Evolutionary conservation across 1,140 invertebrate species (phyloP), one percentile per base, ranked within the genome.

Genomic region (Phymorhynchus buccinoides): DNA sequence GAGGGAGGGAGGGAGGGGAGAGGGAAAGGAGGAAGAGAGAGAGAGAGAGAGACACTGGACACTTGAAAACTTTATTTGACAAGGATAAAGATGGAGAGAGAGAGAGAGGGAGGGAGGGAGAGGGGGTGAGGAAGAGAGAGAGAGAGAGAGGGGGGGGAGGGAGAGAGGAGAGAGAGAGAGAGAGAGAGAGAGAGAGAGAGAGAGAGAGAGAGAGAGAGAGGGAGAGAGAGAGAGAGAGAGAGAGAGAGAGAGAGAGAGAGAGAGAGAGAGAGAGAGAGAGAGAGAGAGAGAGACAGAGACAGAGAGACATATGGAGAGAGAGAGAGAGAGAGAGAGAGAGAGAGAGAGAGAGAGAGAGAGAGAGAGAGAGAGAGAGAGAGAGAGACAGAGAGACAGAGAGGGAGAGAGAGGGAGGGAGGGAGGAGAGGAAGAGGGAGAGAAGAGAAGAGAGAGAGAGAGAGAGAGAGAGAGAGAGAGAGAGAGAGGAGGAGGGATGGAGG

Each of bases 221-320:
- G 44, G 44, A 18, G 18, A 48, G 44, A 48, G 44, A 18, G 68
- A 73, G 68, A 27, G 68, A 73, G 68, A 27, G 68, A 73, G 68
- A 27, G 68, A 73, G 68, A 27, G 68, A 73, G 68, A 73, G 68
- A 73, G 68, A 73, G 68, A 73, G 27, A 73, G 68, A 73, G 68
- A 73, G 68, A 73, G 68, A 73, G 68, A 73, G 68, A n/a, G 77
- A 79, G 77, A 79, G 44, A 52, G 44, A 79, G 77, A 79, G 44
- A 30, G 44, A 79, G 41, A 79, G 44, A 79, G 41, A 79, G 77
- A 79, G 7, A 42, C 6, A 79, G 37, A 79, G 44, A 52, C 1
- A 79, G 37, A 79, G n/a, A 52, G 22, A 79, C n/a, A 42, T n/a
- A 42, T 7, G n/a, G 30, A 62, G 16, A 3, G 56, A 62, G 16